These are phyloP conservation scores for Chlorops oryzae DNA, from an alignment of 1,140 invertebrate species.

Conservation along the genomic window DNA sequence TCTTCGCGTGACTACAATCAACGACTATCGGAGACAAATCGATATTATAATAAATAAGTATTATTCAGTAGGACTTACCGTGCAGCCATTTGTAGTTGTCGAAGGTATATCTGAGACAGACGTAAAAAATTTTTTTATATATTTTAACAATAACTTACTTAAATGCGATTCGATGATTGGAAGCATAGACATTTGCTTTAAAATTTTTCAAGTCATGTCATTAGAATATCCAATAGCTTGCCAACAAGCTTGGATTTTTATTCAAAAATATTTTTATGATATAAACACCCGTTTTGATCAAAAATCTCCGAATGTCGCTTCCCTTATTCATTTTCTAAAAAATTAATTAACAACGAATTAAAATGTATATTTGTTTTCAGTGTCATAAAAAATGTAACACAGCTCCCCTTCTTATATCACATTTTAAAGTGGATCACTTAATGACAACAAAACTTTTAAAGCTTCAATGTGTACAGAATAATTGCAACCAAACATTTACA, in stretches of 20 bases:
- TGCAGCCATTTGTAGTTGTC: background rate
- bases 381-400: background rate
- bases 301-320: background rate
- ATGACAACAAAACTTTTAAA: background rate
- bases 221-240: background rate
- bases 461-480: background rate
- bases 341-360: background rate
- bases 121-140: background rate
- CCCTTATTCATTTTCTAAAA: slow-evolving; percentile 1
- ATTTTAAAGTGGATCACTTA: slow-evolving; percentile 2
- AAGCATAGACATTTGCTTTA: background rate
- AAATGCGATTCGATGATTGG: background rate
- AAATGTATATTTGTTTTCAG: slow-evolving; percentile 5
- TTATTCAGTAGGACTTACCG: slow-evolving; percentile 1
- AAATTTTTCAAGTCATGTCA: background rate
- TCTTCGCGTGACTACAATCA: background rate
- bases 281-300: background rate
- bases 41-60: background rate
- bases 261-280: background rate
- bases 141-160: background rate
- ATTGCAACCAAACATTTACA: slow-evolving; percentile 7
- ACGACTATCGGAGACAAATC: background rate
- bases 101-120: background rate
- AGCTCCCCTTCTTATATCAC: background rate
- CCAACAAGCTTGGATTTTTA: slow-evolving; percentile 1